Evolutionary conservation across 2,113 vertebrate species (phyloP).

Genomic region (Eptesicus fuscus): DNA sequence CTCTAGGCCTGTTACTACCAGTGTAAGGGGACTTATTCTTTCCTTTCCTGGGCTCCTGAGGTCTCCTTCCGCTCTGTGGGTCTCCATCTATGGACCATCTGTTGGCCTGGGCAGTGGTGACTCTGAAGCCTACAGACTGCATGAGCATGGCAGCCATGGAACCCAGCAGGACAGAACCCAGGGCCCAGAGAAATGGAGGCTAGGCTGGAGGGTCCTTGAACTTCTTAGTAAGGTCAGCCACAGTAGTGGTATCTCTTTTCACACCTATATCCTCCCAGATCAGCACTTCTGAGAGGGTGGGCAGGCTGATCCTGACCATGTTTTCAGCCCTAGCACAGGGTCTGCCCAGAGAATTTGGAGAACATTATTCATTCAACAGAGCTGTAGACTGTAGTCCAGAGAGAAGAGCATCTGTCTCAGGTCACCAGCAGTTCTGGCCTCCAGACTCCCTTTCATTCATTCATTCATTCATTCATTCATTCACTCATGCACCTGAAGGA

Average conservation of each 20-base stretch:
- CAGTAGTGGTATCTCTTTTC: neutral
- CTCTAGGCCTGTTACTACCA: neutral
- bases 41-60: neutral
- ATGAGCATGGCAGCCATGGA: neutral
- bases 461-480: constrained; percentile 16
- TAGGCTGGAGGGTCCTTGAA: neutral
- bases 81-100: neutral
- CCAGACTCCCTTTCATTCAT: neutral
- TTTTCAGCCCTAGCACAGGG: neutral
- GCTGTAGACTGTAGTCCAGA: neutral
- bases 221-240: neutral
- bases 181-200: neutral
- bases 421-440: neutral
- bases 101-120: neutral
- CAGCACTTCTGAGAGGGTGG: neutral
- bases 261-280: neutral
- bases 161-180: neutral
- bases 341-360: constrained; percentile 8
- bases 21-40: neutral
- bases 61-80: neutral
- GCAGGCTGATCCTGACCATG: neutral
- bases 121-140: neutral
- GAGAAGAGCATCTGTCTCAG: neutral
- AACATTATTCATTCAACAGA: neutral
- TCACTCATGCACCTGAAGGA: neutral